phyloP scores from a whole-genome alignment of 2,888 invertebrate species.

The Hyposoter didymator region DNA sequence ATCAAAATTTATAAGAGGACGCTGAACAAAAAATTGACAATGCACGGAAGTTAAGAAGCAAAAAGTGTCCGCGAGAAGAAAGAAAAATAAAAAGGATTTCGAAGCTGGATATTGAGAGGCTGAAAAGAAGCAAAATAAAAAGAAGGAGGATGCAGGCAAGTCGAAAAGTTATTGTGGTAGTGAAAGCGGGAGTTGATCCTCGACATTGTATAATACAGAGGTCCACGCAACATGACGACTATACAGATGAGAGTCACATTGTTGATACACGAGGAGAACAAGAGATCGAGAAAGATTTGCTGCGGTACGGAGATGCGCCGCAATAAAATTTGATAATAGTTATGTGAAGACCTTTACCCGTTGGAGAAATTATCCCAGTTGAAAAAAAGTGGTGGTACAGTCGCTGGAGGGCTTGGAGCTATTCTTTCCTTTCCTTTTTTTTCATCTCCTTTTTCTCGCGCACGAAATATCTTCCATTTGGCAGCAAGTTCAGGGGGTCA shows the following conservation, averaged over 20 bases:
- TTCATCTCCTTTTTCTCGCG: constrained; percentile 1
- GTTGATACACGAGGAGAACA: neutral
- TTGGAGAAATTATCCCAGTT: constrained; percentile 46
- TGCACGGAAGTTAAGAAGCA: constrained; percentile 5
- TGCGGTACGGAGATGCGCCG: constrained; percentile 31
- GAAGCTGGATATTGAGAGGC: constrained; percentile 4
- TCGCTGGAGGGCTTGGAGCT: constrained; percentile 28
- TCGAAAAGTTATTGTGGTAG: constrained; percentile 54
- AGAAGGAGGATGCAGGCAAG: constrained; percentile 31
- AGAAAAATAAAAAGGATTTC: neutral
- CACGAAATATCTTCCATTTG: constrained; percentile 15
- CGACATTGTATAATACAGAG: constrained; percentile 31
- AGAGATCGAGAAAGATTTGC: neutral
- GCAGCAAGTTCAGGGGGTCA: constrained; percentile 28
- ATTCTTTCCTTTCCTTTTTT: constrained; percentile 5
- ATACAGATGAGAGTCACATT: constrained; percentile 13
- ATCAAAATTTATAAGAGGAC: neutral
- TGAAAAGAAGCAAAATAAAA: constrained; percentile 16
- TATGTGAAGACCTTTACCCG: constrained; percentile 40
- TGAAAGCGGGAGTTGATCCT: constrained; percentile 54
- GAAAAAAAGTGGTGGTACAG: constrained; percentile 29
- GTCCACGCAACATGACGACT: constrained; percentile 3
- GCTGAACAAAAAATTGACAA: neutral
- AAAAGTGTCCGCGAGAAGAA: neutral
- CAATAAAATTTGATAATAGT: constrained; percentile 62